Evolutionary conservation across 2,888 invertebrate genomes (phyloP).

Genomic region (Cacoxenus indagator): DNA sequence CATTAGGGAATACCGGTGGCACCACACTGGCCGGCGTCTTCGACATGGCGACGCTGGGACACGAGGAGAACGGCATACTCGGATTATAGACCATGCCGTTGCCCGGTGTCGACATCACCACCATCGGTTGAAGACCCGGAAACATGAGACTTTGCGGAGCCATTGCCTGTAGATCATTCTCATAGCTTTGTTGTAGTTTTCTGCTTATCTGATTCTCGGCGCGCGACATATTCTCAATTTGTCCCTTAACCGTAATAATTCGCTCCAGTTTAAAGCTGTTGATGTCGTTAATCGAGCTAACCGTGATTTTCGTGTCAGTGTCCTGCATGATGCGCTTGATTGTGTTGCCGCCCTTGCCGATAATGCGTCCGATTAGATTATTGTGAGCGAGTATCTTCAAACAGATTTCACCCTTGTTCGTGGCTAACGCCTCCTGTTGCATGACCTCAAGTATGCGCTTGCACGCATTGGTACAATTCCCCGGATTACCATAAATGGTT

Average conservation of each 20-base stretch:
- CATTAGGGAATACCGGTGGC: constrained; percentile 69
- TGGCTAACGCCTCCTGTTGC: constrained; percentile 95
- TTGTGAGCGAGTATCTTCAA: constrained; percentile 97
- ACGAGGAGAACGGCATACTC: constrained; percentile 75
- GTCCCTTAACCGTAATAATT: constrained; percentile 95
- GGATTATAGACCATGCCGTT: constrained; percentile 78
- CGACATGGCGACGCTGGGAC: constrained; percentile 76
- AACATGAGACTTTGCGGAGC: constrained; percentile 95
- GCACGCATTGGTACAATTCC: constrained; percentile 98
- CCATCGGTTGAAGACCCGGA: constrained; percentile 95
- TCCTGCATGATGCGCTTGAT: constrained; percentile 99
- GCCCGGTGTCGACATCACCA: constrained; percentile 93
- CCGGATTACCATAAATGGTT: constrained; percentile 97
- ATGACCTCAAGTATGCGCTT: constrained; percentile 96
- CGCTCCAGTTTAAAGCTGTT: constrained; percentile 96
- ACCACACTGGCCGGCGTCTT: constrained; percentile 72
- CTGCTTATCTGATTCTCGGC: constrained; percentile 96
- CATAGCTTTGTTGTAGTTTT: constrained; percentile 95
- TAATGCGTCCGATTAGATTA: constrained; percentile 96
- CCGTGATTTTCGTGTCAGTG: constrained; percentile 96
- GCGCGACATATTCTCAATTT: constrained; percentile 90
- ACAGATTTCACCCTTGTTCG: constrained; percentile 93
- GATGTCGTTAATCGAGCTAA: constrained; percentile 95
- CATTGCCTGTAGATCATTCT: constrained; percentile 89
- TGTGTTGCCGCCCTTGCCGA: constrained; percentile 97